A percentile compares a stretch with the other conserved stretches of the same genome.
phyloP scores from a whole-genome alignment of 1,140 invertebrate species.

The Cataglyphis hispanica region DNA sequence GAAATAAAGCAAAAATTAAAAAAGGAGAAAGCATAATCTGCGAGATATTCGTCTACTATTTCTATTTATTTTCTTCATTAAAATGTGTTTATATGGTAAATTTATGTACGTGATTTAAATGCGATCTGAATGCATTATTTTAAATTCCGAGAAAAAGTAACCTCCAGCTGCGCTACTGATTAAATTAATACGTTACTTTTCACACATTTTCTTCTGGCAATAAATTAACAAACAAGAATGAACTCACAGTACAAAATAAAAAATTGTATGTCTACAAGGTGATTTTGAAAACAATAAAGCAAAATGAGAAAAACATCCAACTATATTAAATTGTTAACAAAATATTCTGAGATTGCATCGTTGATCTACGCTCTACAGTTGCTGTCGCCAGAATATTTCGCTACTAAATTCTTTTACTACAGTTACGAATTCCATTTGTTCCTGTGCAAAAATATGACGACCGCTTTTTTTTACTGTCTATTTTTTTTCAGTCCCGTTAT shows the following conservation, averaged over 20 bases:
- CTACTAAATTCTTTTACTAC: conserved; percentile 34
- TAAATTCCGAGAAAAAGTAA: neutral
- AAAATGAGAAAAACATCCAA: conserved; percentile 16
- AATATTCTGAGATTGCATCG: conserved; percentile 39
- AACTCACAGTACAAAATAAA: neutral
- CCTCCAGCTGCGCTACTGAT: neutral
- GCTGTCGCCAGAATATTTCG: conserved; percentile 30
- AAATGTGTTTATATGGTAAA: neutral
- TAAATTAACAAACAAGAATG: conserved; percentile 7
- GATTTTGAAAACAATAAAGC: conserved; percentile 32
- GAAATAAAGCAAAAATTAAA: neutral
- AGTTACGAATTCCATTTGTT: conserved; percentile 47
- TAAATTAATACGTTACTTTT: conserved; percentile 1
- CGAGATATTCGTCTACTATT: neutral
- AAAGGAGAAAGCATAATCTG: neutral
- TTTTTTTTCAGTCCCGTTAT: conserved; percentile 28
- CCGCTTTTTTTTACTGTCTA: conserved; percentile 38
- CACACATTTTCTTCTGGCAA: neutral
- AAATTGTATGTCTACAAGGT: conserved; percentile 13
- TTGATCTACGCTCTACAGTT: conserved; percentile 19
- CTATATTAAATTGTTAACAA: conserved; percentile 47
- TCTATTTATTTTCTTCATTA: neutral
- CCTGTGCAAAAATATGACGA: conserved; percentile 48
- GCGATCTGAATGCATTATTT: conserved; percentile 11
- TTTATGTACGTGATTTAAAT: neutral